Evolutionary conservation across 2,888 invertebrate species (phyloP), one percentile per base, ranked within the genome.

Genomic region (Chrysina gloriosa): DNA sequence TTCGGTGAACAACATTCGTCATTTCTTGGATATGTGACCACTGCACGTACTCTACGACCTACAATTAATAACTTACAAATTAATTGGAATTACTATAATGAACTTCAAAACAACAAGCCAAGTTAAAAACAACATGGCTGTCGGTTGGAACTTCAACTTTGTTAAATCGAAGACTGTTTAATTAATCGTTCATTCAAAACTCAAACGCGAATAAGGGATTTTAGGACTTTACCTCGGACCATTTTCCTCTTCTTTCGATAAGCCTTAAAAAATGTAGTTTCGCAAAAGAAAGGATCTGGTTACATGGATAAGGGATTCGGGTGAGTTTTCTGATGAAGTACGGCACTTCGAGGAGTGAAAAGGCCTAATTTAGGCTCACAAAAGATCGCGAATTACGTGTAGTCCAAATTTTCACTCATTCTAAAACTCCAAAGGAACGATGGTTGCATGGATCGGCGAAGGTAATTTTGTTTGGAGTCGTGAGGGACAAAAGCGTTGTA

Each of bases 1-100:
- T 71, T 42, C 1, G 74, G 72, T 1, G 74, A 74, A 58, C 72
- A 73, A 34, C 72, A 72, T 14, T 72, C 70, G 21, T 72, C 71
- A 47, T 47, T 64, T 39, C 69, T 48, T 7, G 56, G 21, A 23
- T 70, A 73, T 1, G 71, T 70, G 7, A 72, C 71, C 29, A 72
- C 71, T 1, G 70, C 70, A 34, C 72, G 63, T 2, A 73, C 71
- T 69, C 70, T 69, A 11, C 72, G 63, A 0, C 56, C 65, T 69
- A 34, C 66, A 68, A n/a, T n/a, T n/a, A n/a, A n/a, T n/a, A n/a
- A n/a, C n/a, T n/a, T n/a, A n/a, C 29, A 58, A 11, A 47, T 29
- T 34, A 56, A 25, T n/a, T n/a, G n/a, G n/a, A n/a, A n/a, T n/a
- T n/a, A n/a, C n/a, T n/a, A n/a, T n/a, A n/a, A n/a, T 39, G 31